phyloP scores from a whole-genome alignment of 2,113 vertebrate genomes.

The Centropus bengalensis region DNA sequence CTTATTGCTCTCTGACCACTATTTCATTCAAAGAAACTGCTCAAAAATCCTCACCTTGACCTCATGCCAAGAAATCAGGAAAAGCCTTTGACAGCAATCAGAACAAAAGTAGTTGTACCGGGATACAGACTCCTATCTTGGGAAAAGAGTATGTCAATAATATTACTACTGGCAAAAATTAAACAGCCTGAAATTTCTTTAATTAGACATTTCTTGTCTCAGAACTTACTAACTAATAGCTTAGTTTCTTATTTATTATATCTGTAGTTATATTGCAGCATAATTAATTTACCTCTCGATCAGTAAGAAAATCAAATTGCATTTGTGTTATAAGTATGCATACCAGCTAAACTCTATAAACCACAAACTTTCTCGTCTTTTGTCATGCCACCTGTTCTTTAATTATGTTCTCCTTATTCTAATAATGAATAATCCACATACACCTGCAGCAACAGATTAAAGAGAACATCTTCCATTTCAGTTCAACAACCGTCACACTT shows the following conservation, averaged over 20 bases:
- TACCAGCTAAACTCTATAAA: background rate
- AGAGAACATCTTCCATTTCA: background rate
- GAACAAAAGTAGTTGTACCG: background rate
- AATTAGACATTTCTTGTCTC: background rate
- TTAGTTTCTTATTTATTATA: background rate
- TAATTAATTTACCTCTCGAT: background rate
- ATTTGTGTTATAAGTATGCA: background rate
- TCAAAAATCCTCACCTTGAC: background rate
- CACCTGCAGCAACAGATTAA: background rate
- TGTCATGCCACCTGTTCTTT: background rate
- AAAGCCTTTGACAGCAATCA: slow-evolving; percentile 14
- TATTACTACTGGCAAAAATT: background rate
- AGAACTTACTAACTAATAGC: background rate
- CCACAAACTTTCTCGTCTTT: background rate
- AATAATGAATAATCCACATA: background rate
- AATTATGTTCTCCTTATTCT: background rate
- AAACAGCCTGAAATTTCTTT: background rate
- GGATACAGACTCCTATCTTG: background rate
- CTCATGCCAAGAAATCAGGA: background rate
- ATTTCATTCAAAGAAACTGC: background rate
- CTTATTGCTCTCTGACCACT: background rate
- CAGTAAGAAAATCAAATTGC: background rate
- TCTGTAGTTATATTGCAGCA: background rate
- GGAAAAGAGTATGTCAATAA: background rate
- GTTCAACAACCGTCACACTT: background rate